Base-by-base conservation (phyloP, 2,888 invertebrate species). In the Drosophila anceps region DNA sequence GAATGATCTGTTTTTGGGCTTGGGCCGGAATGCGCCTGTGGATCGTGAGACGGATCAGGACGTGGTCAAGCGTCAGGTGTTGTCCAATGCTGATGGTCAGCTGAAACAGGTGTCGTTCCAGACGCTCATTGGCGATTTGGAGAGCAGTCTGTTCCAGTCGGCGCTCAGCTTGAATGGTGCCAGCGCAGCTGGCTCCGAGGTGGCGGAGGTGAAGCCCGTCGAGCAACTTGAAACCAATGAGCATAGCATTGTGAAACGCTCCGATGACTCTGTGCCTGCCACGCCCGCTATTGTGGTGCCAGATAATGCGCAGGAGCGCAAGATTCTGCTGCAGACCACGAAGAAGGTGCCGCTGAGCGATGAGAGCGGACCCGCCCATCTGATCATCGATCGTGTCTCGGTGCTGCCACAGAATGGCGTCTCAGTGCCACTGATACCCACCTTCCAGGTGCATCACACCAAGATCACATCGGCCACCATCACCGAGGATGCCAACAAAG, bases 351-450 rank as follows among this genome's bases (percentile, higher is more conserved):
- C 89, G 1, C 31, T 37, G 51, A 79, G 41, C 18, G 73, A 66
- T 60, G 84, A 82, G 12, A 75, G 81, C 6, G 69, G 62, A 1
- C 90, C 92, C 5, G 85, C 91, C 0, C 92, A 92, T 60, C 77
- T 92, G 35, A 80, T 91, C 41, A 91, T 93, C 55, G 92, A 92
- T 81, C 92, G 81, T 35, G 90, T 93, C 10, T 87, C 91, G 5
- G 91, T 91, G 33, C 83, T 90, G 60, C 86, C 90, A 1, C 86
- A 88, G 20, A 76, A 18, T 31, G 88, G 84, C 0, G 71, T 53
- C 0, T 70, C 63, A 0, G 33, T 91, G 50, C 85, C 91, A 4
- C 37, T 82, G 58, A 79, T 91, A 46, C 91, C 91, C 53, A 81
- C 82, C 2, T 91, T 91, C 69, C 88, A 91, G 71, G 79, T 91